Conservation (phyloP, 2,113 vertebrate species). For the Lates calcarifer region DNA sequence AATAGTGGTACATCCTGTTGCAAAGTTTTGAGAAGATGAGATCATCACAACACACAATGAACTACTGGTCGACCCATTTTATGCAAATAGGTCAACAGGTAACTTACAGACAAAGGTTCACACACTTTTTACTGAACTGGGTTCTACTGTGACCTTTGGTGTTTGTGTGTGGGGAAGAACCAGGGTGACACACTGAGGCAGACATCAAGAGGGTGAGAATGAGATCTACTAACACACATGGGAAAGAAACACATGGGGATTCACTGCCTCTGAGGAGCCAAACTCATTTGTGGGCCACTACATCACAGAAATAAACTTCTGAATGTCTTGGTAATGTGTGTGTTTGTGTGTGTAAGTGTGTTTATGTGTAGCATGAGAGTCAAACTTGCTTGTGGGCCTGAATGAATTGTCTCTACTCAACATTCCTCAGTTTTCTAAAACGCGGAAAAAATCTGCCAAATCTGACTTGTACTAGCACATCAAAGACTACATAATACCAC, state of each 20-base stretch:
- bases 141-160: constrained; percentile 4
- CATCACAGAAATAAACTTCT: constrained; percentile 45
- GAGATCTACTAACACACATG: constrained; percentile 10
- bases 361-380: constrained; percentile 37
- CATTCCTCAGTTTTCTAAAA: constrained; percentile 63
- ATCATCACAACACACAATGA: constrained; percentile 58
- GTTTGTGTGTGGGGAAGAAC: neutral
- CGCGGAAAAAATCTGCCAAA: constrained; percentile 45
- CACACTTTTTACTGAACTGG: neutral
- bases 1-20: constrained; percentile 4
- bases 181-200: neutral
- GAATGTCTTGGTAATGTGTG: constrained; percentile 28
- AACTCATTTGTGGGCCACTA: constrained; percentile 42
- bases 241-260: constrained; percentile 16
- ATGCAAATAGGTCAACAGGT: constrained; percentile 58
- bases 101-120: neutral
- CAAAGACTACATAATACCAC: constrained; percentile 62
- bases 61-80: constrained; percentile 58
- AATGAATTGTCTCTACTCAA: constrained; percentile 58
- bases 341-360: constrained; percentile 23
- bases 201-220: neutral
- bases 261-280: constrained; percentile 17
- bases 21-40: constrained; percentile 50
- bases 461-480: constrained; percentile 63
- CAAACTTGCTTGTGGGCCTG: constrained; percentile 44